Percentiles rank a stretch among this genome's conserved stretches.
These are phyloP conservation scores for Nymphalis io DNA, from an alignment of 1,140 invertebrate species.

Conservation along the genomic window DNA sequence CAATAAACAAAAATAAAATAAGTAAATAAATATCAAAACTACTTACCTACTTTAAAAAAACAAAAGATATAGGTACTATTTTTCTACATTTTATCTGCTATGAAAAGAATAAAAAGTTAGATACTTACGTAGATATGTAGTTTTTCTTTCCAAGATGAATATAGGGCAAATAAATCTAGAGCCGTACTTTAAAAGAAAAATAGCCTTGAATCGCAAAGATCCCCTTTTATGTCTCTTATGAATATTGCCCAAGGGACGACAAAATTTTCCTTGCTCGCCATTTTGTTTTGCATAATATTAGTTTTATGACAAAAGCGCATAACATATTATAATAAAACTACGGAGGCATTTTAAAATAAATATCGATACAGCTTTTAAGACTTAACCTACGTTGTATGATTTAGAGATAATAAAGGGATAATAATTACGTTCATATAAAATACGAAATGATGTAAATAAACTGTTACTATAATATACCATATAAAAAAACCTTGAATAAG, in stretches of 20 bases:
- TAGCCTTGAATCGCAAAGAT: conserved; percentile 38
- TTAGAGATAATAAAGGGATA: no score
- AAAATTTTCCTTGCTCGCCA: conserved; percentile 27
- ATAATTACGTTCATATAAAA: no score
- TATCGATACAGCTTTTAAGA: not conserved
- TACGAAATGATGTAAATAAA: no score
- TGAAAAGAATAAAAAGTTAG: not conserved
- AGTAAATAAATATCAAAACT: no score
- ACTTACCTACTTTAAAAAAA: no score
- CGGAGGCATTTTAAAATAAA: not conserved
- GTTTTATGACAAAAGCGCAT: conserved; percentile 9
- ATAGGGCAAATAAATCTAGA: conserved; percentile 24
- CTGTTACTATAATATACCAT: no score
- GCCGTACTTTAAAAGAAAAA: conserved; percentile 32
- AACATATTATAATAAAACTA: not conserved
- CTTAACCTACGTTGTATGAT: no score
- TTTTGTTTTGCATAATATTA: conserved; percentile 53
- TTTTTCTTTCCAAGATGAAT: not conserved
- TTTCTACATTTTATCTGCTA: no score
- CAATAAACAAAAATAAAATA: no score
- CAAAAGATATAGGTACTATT: no score
- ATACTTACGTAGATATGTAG: not conserved
- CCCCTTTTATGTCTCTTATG: conserved; percentile 51
- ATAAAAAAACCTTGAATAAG: no score
- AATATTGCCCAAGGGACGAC: conserved; percentile 44